Conservation (phyloP, 1,140 invertebrate genomes). For the Sweltsa coloradensis region DNA sequence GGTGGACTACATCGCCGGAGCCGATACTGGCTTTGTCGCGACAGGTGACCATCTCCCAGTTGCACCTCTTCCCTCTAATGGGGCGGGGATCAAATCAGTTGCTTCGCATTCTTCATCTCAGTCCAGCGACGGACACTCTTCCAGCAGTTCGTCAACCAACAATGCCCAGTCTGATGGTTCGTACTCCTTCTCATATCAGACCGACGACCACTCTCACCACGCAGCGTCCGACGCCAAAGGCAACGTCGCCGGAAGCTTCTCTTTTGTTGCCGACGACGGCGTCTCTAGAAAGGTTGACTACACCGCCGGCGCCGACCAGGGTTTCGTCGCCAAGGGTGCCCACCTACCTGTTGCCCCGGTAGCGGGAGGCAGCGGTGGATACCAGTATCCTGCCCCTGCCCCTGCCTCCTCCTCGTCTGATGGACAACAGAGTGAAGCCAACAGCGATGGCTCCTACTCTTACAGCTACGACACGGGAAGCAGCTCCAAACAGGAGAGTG, state of each 20-base stretch:
- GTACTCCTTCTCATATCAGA: slow-evolving; percentile 21
- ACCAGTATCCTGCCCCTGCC: not conserved
- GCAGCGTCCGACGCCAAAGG: slow-evolving; percentile 20
- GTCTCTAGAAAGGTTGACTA: slow-evolving; percentile 17
- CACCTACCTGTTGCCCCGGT: not conserved
- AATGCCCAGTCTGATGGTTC: slow-evolving; percentile 13
- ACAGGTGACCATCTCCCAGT: slow-evolving; percentile 9
- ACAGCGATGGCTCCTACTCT: slow-evolving; percentile 19
- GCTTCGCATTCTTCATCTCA: not conserved
- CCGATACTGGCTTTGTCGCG: slow-evolving; percentile 16
- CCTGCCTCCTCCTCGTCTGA: not conserved
- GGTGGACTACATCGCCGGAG: slow-evolving; percentile 16
- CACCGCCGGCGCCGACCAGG: slow-evolving; percentile 16
- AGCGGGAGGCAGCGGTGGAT: not conserved
- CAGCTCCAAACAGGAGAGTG: slow-evolving; percentile 16
- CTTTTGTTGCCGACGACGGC: slow-evolving; percentile 19
- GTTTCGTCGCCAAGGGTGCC: slow-evolving; percentile 17
- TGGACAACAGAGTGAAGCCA: not conserved
- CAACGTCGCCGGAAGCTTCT: slow-evolving; percentile 21
- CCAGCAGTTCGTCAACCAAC: not conserved
- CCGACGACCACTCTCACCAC: slow-evolving; percentile 13
- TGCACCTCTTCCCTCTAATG: not conserved
- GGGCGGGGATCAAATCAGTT: not conserved
- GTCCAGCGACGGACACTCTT: not conserved
- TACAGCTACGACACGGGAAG: slow-evolving; percentile 18